phyloP scores from a whole-genome alignment of 1,140 invertebrate genomes.

The Drosophila sp. region DNA sequence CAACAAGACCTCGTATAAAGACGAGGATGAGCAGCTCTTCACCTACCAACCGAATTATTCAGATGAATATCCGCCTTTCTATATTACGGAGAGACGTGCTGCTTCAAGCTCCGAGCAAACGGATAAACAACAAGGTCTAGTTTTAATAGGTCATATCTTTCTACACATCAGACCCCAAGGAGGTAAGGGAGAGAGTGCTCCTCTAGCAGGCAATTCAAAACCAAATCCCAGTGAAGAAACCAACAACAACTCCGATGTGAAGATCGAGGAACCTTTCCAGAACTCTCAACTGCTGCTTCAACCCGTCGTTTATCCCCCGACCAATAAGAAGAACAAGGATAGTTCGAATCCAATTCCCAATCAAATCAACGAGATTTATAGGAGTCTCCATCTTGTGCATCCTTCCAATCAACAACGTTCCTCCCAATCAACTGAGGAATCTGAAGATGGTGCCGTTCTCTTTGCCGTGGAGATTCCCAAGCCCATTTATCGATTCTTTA shows the following conservation, averaged over 20 bases:
- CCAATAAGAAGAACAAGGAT: background rate
- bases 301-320: constrained; percentile 20
- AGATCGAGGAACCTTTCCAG: constrained; percentile 2
- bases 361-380: constrained; percentile 27
- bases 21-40: constrained; percentile 1
- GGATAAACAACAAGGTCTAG: background rate
- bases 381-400: constrained; percentile 33
- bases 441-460: constrained; percentile 60
- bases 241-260: background rate
- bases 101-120: background rate
- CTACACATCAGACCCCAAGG: constrained; percentile 13
- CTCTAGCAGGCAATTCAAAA: background rate
- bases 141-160: constrained; percentile 41
- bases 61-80: background rate
- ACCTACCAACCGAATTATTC: constrained; percentile 15
- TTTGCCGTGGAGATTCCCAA: constrained; percentile 73
- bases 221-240: background rate
- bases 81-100: constrained; percentile 5
- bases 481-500: constrained; percentile 71
- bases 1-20: background rate
- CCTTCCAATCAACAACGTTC: constrained; percentile 43
- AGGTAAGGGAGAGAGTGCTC: background rate
- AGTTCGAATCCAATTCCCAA: background rate
- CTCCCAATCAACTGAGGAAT: constrained; percentile 11
- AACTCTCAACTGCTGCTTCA: constrained; percentile 33